These are phyloP conservation scores for Serranus cabrilla DNA, from an alignment of 2,797 vertebrate species.

Conservation along the genomic window DNA sequence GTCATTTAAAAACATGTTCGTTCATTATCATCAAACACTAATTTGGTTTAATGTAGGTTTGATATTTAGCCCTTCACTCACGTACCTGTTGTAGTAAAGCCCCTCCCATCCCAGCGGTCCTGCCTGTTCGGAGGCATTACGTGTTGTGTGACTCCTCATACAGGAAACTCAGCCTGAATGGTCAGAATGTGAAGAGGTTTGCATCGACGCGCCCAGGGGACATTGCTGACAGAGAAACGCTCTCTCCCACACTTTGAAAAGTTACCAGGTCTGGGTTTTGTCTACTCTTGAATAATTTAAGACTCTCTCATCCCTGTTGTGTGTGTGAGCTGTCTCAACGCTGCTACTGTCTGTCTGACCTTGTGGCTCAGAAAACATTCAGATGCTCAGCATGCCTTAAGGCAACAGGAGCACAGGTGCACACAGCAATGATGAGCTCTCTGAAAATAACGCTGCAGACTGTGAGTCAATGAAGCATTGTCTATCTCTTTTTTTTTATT, in stretches of 20 bases:
- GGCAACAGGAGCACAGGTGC: constrained; percentile 50
- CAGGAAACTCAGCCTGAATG: constrained; percentile 39
- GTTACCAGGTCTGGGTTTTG: constrained; percentile 58
- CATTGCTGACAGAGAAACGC: constrained; percentile 59
- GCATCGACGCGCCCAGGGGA: constrained; percentile 41
- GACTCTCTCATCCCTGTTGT: constrained; percentile 42
- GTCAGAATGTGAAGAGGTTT: constrained; percentile 42
- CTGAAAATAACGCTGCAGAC: constrained; percentile 35
- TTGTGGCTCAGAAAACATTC: constrained; percentile 67
- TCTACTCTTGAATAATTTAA: constrained; percentile 78
- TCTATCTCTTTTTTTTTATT: background rate
- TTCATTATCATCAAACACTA: no score
- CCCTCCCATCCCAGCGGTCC: background rate
- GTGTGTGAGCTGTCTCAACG: constrained; percentile 39
- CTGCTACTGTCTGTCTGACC: constrained; percentile 59
- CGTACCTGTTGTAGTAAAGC: background rate
- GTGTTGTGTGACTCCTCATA: constrained; percentile 9
- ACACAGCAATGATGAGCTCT: constrained; percentile 23
- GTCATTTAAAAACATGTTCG: no score
- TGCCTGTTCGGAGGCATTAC: background rate
- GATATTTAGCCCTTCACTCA: background rate
- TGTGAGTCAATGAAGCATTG: background rate
- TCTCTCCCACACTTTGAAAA: constrained; percentile 68
- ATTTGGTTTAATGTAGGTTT: background rate
- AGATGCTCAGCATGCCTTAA: constrained; percentile 52